Percentiles rank a stretch among this genome's conserved stretches.
Conservation (phyloP, 2,797 vertebrate genomes). For the Lutjanus campechanus region DNA sequence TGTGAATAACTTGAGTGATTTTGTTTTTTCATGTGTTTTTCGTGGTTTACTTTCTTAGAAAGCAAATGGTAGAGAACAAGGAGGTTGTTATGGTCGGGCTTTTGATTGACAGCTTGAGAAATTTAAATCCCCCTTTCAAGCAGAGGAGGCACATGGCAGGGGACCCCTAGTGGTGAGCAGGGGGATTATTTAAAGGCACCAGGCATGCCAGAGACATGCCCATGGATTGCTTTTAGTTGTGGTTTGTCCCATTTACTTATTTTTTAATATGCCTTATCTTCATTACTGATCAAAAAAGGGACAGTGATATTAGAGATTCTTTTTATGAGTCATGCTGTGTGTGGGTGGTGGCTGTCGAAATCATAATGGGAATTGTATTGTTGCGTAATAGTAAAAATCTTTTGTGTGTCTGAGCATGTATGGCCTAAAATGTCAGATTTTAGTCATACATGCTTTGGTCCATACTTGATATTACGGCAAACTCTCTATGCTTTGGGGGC, state of each 20-base stretch:
- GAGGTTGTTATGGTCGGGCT: slow-evolving; percentile 83
- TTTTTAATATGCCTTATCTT: background rate
- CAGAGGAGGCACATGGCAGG: slow-evolving; percentile 81
- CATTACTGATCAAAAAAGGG: background rate
- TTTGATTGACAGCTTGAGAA: slow-evolving; percentile 93
- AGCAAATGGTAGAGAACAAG: slow-evolving; percentile 48
- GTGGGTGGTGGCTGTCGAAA: slow-evolving; percentile 15
- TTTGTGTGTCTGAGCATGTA: background rate
- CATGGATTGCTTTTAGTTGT: background rate
- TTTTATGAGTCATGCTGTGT: slow-evolving; percentile 16
- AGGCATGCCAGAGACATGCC: slow-evolving; percentile 21
- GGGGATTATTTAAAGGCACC: slow-evolving; percentile 64
- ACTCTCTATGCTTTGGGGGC: background rate
- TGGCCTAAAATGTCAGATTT: slow-evolving; percentile 15
- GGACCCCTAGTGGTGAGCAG: slow-evolving; percentile 77
- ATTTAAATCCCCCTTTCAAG: slow-evolving; percentile 92
- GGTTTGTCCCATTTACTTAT: background rate
- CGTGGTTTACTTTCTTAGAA: background rate
- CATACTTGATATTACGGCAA: background rate
- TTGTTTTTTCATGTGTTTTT: background rate
- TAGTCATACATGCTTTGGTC: background rate
- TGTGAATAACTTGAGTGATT: background rate
- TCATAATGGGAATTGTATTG: background rate
- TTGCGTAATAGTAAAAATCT: slow-evolving; percentile 44
- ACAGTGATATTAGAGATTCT: background rate